phyloP scores from a whole-genome alignment of 2,888 invertebrate species.

The Blera fallax region DNA sequence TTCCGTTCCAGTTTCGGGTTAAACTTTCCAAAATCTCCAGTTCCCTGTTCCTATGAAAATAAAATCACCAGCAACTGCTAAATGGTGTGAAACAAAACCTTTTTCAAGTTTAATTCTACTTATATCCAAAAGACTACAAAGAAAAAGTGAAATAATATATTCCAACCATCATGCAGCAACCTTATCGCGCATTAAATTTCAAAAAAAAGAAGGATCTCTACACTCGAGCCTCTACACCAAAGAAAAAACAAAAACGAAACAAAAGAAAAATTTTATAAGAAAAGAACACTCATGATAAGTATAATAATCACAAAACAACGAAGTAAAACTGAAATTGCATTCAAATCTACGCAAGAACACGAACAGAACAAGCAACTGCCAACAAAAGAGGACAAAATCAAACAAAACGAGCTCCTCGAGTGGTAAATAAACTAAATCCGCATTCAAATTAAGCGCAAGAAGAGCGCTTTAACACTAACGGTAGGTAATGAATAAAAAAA shows the following conservation, averaged over 20 bases:
- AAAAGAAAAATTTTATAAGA: not conserved
- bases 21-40: not conserved
- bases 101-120: constrained; percentile 12
- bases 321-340: constrained; percentile 48
- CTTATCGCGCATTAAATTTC: constrained; percentile 27
- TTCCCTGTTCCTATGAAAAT: constrained; percentile 13
- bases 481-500: not conserved
- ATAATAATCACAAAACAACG: not conserved
- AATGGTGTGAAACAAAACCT: constrained; percentile 23
- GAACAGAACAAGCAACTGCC: constrained; percentile 56
- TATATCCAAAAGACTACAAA: constrained; percentile 7
- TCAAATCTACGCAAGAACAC: constrained; percentile 60
- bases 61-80: constrained; percentile 12
- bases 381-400: constrained; percentile 15
- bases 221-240: not conserved
- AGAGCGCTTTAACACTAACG: constrained; percentile 45
- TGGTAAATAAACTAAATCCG: constrained; percentile 6
- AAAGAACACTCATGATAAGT: not conserved
- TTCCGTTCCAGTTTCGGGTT: not conserved
- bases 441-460: constrained; percentile 57
- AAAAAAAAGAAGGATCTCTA: constrained; percentile 3
- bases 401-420: constrained; percentile 10
- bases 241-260: not conserved
- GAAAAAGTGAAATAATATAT: constrained; percentile 8
- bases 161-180: constrained; percentile 38